A percentile compares a stretch with the other conserved stretches of the same genome.
phyloP scores from a whole-genome alignment of 2,113 vertebrate genomes.

The Meriones unguiculatus region DNA sequence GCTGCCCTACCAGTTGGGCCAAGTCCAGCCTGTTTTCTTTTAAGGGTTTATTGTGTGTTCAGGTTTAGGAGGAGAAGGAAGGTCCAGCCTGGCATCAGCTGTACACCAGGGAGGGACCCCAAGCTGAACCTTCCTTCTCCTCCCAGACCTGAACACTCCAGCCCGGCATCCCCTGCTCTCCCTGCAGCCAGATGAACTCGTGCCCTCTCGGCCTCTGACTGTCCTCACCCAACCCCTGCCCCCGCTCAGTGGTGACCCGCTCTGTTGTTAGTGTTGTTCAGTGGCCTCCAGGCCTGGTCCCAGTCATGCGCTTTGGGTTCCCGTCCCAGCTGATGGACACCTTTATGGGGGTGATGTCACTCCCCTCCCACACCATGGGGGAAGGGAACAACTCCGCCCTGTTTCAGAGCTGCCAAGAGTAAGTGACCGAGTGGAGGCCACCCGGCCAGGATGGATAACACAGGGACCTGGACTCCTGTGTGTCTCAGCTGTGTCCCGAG shows the following conservation, averaged over 20 bases:
- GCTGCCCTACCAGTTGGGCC: background rate
- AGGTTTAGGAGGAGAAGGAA: too few relatives aligned
- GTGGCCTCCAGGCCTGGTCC: background rate
- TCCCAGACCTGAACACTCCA: background rate
- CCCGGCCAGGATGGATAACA: background rate
- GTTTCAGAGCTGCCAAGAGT: background rate
- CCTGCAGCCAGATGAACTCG: background rate
- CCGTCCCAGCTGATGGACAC: background rate
- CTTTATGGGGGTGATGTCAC: background rate
- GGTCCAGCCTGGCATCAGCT: too few relatives aligned
- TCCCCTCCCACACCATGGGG: background rate
- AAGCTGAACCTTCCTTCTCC: background rate
- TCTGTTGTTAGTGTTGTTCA: background rate
- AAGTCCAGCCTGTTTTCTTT: background rate
- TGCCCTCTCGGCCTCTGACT: background rate
- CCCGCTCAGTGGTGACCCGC: background rate
- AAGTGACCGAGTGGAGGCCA: background rate
- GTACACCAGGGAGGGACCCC: too few relatives aligned
- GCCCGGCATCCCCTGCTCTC: background rate
- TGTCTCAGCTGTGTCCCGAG: background rate
- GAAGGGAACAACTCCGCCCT: background rate
- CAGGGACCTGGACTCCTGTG: background rate
- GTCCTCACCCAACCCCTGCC: background rate
- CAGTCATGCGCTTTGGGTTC: background rate
- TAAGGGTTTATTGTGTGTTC: background rate